phyloP scores from a whole-genome alignment of 1,140 invertebrate genomes.

The Drosophila auraria region DNA sequence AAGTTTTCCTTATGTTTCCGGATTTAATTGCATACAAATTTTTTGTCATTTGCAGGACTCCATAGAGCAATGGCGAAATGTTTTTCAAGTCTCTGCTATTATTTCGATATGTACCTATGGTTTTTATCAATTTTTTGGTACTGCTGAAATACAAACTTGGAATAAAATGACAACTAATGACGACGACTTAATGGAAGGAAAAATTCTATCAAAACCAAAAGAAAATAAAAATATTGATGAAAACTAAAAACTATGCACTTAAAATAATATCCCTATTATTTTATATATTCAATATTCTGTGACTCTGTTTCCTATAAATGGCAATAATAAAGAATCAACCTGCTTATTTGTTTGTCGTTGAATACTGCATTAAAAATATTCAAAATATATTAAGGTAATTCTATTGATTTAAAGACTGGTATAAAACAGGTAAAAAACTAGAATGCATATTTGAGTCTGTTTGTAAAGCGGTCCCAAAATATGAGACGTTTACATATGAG shows the following conservation, averaged over 20 bases:
- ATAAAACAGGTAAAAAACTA: too few relatives aligned
- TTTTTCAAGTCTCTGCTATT: conserved; percentile 9
- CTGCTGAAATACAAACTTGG: conserved; percentile 8
- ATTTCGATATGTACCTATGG: conserved; percentile 1
- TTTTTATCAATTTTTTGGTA: conserved; percentile 13
- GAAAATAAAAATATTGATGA: conserved; percentile 2
- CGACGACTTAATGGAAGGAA: background rate
- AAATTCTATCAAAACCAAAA: conserved; percentile 1
- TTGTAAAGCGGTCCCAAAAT: too few relatives aligned
- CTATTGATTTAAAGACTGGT: too few relatives aligned
- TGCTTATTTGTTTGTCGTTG: background rate
- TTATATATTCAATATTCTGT: background rate
- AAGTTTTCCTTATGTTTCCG: background rate
- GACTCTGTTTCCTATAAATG: background rate
- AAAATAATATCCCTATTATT: background rate
- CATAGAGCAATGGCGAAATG: conserved; percentile 7
- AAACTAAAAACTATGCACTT: background rate
- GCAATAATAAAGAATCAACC: background rate
- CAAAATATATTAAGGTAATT: too few relatives aligned
- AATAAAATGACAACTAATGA: background rate
- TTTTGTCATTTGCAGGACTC: conserved; percentile 3
- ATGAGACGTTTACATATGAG: too few relatives aligned
- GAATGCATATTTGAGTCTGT: too few relatives aligned
- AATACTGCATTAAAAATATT: too few relatives aligned
- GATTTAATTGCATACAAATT: background rate